A percentile compares a stretch with the other conserved stretches of the same genome.
These are phyloP conservation scores for Tachina fera DNA, from an alignment of 2,888 invertebrate genomes.

Conservation along the genomic window DNA sequence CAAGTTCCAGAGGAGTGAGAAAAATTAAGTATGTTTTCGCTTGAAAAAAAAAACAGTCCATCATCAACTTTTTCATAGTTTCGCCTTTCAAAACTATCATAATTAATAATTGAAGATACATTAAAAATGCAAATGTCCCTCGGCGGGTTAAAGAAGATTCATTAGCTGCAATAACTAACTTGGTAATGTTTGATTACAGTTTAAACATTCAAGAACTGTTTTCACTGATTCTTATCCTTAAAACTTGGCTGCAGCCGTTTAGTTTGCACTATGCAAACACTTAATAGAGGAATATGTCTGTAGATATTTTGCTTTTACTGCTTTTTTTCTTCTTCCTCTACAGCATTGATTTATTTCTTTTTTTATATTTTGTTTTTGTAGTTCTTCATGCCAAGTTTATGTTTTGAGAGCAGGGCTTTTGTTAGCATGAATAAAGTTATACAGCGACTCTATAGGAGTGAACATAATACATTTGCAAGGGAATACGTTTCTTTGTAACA, in stretches of 20 bases:
- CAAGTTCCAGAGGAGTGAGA: not conserved
- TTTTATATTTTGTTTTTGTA: not conserved
- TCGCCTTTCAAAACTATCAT: no score
- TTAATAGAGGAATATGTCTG: slow-evolving; percentile 1
- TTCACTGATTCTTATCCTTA: not conserved
- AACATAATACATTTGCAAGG: slow-evolving; percentile 12
- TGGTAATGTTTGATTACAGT: not conserved
- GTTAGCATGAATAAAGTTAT: slow-evolving; percentile 8
- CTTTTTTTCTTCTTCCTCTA: not conserved
- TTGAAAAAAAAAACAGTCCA: no score
- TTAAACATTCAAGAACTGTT: not conserved
- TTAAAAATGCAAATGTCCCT: not conserved
- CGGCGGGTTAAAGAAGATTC: not conserved
- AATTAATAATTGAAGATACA: not conserved
- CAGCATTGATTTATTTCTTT: slow-evolving; percentile 54
- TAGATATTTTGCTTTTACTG: not conserved
- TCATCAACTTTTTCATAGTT: not conserved
- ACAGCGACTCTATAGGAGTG: not conserved
- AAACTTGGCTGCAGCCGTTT: not conserved
- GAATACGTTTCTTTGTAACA: slow-evolving; percentile 30
- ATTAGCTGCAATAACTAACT: not conserved
- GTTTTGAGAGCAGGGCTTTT: slow-evolving; percentile 16
- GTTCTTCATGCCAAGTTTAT: slow-evolving; percentile 39
- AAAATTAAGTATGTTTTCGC: not conserved
- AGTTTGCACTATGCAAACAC: not conserved